Base-by-base conservation (phyloP, 2,113 vertebrate species). In the Melanotaenia duboulayi region DNA sequence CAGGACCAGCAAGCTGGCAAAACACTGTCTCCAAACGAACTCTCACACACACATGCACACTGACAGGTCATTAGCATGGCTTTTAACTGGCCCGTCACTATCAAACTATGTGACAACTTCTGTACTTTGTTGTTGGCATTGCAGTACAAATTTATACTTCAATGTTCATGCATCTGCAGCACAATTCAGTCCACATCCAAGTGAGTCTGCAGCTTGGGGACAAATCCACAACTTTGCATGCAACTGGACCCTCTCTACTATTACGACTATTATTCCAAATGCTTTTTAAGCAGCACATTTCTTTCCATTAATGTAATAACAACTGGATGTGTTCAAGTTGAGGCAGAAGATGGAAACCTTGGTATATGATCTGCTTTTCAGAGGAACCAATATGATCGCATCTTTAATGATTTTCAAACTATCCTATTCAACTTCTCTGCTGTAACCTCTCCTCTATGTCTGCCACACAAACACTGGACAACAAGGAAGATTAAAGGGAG, bases 1-100 rank as follows among this genome's bases (percentile, higher is more conserved):
- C 74, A 61, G 63, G 69, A 60, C 23, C 56, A 58, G 75, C 75
- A 59, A 77, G 64, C 35, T 44, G 56, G 39, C 40, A 56, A 75
- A 35, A 35, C 8, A 35, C 32, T 35, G 32, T 35, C 32, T 35
- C 32, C 32, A 7, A 35, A 35, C 32, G 32, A 6, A 5, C 32
- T 35, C 32, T 35, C 32, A 9, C 32, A 35, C 32, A 35, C 32
- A 37, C 68, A 37, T 28, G 14, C 28, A 40, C 42, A 20, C 19
- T 4, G 13, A 68, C 65, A 32, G 32, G 62, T 66, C 61, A 60
- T 71, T 42, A 37, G 37, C 46, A 59, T 48, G 24, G 19, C 51
- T 59, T 65, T 71, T 76, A 80, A 78, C 48, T 9, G 32, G 32
- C 32, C 32, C 8, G 8, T 8, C 32, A 35, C 32, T 1, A 35